Percentiles rank a stretch among this genome's conserved stretches.
Evolutionary conservation across 2,113 vertebrate genomes (phyloP).

Genomic region (Sorex araneus): DNA sequence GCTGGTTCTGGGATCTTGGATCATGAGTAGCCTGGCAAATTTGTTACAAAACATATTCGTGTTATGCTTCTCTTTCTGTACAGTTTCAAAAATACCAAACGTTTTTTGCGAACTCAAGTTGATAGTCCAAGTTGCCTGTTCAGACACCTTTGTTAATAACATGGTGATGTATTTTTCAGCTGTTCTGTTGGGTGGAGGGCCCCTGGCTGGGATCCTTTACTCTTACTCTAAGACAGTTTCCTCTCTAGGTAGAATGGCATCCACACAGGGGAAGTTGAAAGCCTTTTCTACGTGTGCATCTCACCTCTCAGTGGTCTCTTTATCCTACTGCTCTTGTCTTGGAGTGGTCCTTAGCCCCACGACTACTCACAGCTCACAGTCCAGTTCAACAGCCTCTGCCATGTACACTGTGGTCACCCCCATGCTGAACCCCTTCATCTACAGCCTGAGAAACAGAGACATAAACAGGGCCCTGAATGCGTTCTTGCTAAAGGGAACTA

Average conservation of each 20-base stretch:
- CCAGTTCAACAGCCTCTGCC: too few relatives aligned
- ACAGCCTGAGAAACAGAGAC: too few relatives aligned
- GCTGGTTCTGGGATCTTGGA: neutral
- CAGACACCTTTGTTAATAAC: conserved; percentile 37
- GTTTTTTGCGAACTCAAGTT: conserved; percentile 65
- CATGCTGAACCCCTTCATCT: too few relatives aligned
- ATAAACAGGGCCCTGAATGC: too few relatives aligned
- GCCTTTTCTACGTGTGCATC: conserved; percentile 54
- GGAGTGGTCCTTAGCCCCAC: conserved; percentile 48
- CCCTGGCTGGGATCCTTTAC: neutral
- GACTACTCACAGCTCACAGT: neutral
- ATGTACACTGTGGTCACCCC: too few relatives aligned
- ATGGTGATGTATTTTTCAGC: conserved; percentile 15
- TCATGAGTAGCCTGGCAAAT: neutral
- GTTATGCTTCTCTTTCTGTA: neutral
- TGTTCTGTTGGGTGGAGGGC: neutral
- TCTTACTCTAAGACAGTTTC: conserved; percentile 4
- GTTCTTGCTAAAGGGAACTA: neutral
- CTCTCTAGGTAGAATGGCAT: neutral
- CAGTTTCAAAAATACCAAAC: neutral
- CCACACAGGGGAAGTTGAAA: neutral
- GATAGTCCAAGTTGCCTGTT: conserved; percentile 41
- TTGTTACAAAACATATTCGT: neutral
- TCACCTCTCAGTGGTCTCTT: conserved; percentile 48
- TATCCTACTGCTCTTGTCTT: conserved; percentile 56